Conservation (phyloP, 2,888 invertebrate species). For the Aporophyla lueneburgensis region DNA sequence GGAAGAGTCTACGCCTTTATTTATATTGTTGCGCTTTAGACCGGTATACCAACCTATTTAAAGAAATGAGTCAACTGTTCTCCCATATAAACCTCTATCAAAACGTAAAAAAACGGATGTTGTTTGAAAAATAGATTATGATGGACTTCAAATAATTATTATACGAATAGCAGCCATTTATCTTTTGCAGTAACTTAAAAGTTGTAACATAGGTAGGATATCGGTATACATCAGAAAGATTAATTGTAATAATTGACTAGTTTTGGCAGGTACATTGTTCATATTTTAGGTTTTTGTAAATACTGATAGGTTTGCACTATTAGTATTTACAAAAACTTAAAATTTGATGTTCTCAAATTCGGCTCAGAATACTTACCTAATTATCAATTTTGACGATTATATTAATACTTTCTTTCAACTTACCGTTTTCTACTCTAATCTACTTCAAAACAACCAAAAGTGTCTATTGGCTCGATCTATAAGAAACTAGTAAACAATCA, state of each 20-base stretch:
- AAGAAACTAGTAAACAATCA: constrained; percentile 10
- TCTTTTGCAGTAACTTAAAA: constrained; percentile 4
- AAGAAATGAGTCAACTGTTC: constrained; percentile 43
- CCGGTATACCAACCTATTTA: constrained; percentile 21
- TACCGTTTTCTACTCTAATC: background rate
- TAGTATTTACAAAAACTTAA: background rate
- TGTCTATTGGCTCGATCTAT: background rate
- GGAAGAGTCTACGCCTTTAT: constrained; percentile 1
- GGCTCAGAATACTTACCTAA: background rate
- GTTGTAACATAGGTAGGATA: background rate
- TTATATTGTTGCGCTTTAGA: background rate
- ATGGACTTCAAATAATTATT: constrained; percentile 14
- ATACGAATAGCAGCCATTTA: background rate
- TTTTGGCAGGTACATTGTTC: constrained; percentile 6
- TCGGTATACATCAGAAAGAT: background rate
- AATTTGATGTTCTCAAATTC: background rate
- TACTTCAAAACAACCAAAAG: background rate
- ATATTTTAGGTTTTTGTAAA: background rate
- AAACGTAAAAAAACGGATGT: constrained; percentile 17
- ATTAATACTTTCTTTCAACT: background rate
- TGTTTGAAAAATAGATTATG: constrained; percentile 5
- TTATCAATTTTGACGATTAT: background rate
- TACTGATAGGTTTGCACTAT: background rate
- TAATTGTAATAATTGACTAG: background rate
- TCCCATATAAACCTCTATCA: constrained; percentile 16